phyloP scores from a whole-genome alignment of 1,140 invertebrate genomes.

The Drosophila subpulchrella region DNA sequence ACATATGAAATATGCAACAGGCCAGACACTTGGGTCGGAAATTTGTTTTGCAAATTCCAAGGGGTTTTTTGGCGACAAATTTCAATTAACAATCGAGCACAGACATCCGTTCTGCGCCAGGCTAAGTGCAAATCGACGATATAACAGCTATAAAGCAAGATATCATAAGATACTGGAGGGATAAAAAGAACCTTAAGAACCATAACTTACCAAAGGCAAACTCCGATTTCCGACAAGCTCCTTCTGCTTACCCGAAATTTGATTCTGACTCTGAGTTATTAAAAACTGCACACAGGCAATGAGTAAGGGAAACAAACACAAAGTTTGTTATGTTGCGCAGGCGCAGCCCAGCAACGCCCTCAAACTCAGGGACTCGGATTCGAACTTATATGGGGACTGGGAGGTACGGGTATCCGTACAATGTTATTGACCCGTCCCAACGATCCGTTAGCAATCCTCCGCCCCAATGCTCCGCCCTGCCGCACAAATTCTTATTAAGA shows the following conservation, averaged over 20 bases:
- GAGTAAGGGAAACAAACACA: slow-evolving; percentile 63
- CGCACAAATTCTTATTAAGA: slow-evolving; percentile 77
- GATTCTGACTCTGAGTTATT: slow-evolving; percentile 51
- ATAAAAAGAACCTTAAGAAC: slow-evolving; percentile 10
- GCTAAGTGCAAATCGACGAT: slow-evolving; percentile 36
- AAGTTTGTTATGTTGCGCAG: slow-evolving; percentile 80
- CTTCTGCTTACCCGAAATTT: not conserved
- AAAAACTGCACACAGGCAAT: slow-evolving; percentile 43
- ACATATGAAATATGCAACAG: slow-evolving; percentile 76
- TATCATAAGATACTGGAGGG: slow-evolving; percentile 5
- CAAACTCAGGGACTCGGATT: slow-evolving; percentile 29
- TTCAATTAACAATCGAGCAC: slow-evolving; percentile 65
- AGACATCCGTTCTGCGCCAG: slow-evolving; percentile 60
- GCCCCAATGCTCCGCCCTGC: slow-evolving; percentile 20
- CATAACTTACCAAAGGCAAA: slow-evolving; percentile 65
- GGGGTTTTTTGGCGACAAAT: slow-evolving; percentile 74
- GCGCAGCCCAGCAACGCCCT: slow-evolving; percentile 76
- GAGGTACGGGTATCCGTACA: slow-evolving; percentile 29
- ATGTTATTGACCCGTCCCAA: slow-evolving; percentile 75
- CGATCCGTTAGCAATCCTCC: slow-evolving; percentile 66
- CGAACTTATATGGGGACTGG: slow-evolving; percentile 6
- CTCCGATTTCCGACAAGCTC: slow-evolving; percentile 69
- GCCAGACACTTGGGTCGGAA: slow-evolving; percentile 32
- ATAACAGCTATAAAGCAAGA: slow-evolving; percentile 1
- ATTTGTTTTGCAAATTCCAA: slow-evolving; percentile 72